These are phyloP conservation scores for Falco columbarius DNA, from an alignment of 2,797 vertebrate genomes.

Conservation along the genomic window DNA sequence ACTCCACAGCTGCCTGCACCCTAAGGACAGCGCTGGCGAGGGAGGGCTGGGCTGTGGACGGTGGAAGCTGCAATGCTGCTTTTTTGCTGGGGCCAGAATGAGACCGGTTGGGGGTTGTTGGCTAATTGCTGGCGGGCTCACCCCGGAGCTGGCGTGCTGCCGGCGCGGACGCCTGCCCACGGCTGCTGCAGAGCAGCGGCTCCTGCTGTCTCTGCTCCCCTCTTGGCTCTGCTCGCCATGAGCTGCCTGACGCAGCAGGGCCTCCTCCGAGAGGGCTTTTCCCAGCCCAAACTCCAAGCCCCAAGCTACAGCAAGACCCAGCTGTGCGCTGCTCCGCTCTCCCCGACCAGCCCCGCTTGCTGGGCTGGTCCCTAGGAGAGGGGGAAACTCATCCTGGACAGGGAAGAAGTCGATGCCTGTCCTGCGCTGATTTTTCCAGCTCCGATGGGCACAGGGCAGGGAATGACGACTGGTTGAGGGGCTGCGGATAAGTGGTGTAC, in stretches of 20 bases:
- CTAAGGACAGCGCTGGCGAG: background rate
- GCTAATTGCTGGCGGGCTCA: background rate
- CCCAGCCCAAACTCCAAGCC: background rate
- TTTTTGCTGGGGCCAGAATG: background rate
- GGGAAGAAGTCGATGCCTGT: background rate
- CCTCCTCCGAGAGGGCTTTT: background rate
- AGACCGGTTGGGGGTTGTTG: background rate
- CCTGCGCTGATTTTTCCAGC: background rate
- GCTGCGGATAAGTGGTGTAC: background rate
- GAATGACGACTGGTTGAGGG: background rate
- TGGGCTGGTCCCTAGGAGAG: background rate
- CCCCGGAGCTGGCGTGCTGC: background rate
- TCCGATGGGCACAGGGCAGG: background rate
- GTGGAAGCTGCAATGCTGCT: background rate
- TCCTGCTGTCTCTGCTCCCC: background rate
- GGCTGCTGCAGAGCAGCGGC: conserved; percentile 1
- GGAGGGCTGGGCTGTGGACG: accelerated
- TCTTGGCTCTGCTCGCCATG: background rate
- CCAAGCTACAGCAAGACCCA: background rate
- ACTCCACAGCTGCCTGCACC: background rate
- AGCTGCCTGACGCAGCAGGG: background rate
- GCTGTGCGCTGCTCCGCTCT: background rate
- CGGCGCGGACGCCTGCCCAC: background rate
- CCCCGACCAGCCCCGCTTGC: background rate
- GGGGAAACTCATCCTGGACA: background rate